phyloP scores from a whole-genome alignment of 2,113 vertebrate genomes.

The Mormyrus lacerda region DNA sequence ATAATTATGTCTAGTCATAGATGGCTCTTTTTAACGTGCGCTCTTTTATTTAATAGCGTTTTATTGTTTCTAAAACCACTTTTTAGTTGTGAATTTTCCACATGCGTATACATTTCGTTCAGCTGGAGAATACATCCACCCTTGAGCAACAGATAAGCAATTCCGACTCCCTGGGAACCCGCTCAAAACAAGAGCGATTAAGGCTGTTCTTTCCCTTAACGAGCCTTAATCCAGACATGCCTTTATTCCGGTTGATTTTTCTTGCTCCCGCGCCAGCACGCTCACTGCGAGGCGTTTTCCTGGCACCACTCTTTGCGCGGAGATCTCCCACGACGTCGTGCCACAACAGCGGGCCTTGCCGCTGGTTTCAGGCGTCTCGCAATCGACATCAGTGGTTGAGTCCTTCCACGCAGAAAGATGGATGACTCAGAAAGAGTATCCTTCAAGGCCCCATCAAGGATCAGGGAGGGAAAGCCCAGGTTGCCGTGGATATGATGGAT shows the following conservation, averaged over 20 bases:
- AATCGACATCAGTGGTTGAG: background rate
- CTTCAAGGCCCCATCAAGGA: background rate
- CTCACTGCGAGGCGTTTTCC: slow-evolving; percentile 40
- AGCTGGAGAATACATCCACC: slow-evolving; percentile 52
- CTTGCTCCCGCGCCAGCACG: slow-evolving; percentile 43
- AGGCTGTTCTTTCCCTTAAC: slow-evolving; percentile 54
- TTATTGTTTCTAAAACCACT: background rate
- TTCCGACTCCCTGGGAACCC: slow-evolving; percentile 52
- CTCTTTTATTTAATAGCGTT: background rate
- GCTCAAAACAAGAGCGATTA: slow-evolving; percentile 57
- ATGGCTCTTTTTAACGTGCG: background rate
- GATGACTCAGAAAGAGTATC: background rate
- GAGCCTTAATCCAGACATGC: slow-evolving; percentile 66
- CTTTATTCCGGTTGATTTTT: slow-evolving; percentile 60
- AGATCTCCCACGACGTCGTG: slow-evolving; percentile 29
- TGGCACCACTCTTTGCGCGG: slow-evolving; percentile 33
- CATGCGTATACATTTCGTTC: slow-evolving; percentile 30
- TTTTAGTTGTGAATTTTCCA: slow-evolving; percentile 12
- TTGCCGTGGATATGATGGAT: background rate
- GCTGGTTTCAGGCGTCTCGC: slow-evolving; percentile 6
- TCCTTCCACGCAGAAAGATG: background rate
- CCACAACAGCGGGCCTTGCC: slow-evolving; percentile 31
- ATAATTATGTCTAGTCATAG: background rate
- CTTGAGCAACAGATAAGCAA: slow-evolving; percentile 61
- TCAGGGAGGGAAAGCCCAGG: background rate